Base-by-base conservation (phyloP, 1,140 invertebrate species). In the Panagrolaimus sp. region DNA sequence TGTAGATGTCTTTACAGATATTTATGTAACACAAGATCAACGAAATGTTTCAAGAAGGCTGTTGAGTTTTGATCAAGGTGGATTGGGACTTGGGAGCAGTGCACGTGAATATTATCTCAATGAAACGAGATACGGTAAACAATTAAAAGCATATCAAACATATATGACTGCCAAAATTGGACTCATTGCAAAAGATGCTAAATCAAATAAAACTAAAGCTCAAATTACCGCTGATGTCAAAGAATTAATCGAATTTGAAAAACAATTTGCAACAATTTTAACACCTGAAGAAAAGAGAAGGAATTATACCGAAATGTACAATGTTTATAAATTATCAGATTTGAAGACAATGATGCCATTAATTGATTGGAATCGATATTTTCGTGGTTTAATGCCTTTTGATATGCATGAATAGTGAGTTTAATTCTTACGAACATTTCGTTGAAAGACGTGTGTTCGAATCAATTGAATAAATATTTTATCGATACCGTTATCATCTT, bases 21-120 rank as follows among this genome's bases (percentile, higher is more conserved):
- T 76, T 38, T 76, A 76, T 63, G 72, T 79, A 14, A 70, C 72
- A 1, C 43, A 76, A 46, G 74, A 76, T 46, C 77, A 78, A 57
- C 70, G 72, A 45, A 66, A 76, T 66, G 78, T 74, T 11, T 64
- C 72, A 20, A 45, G 71, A 27, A 63, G 46, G 53, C 11, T 64
- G 70, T 48, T 31, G 45, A 45, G 61, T 62, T 38, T 66, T 48
- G 16, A 38, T 72, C 20, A 72, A 25, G 31, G 45, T n/a, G 44
- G 67, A 23, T 62, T 68, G 23, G 79, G 76, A 13, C 62, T 81
- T 20, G 79, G 79, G 11, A 63, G 69, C 43, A 65, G 63, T 25
- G 75, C 79, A 4, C 47, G 79, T 14, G 79, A 81, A 53, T 81
- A 81, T 53, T 81, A 83, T 48, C 65, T 81, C 61, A 82, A 81